These are phyloP conservation scores for Channa argus DNA, from an alignment of 2,113 vertebrate genomes.

Conservation along the genomic window DNA sequence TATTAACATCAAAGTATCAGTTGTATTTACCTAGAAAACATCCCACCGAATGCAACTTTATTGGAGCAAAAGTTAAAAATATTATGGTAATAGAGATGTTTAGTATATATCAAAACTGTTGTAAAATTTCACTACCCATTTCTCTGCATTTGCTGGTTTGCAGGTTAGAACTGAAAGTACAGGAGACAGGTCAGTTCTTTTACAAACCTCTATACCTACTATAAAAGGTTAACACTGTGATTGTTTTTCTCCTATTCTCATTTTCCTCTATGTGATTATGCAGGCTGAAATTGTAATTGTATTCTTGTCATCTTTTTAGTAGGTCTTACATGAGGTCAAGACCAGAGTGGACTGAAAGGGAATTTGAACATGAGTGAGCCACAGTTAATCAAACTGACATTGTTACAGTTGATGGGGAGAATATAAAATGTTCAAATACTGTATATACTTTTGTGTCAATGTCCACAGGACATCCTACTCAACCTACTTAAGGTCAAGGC, in stretches of 20 bases:
- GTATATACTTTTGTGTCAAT: not conserved
- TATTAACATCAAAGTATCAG: too few species aligned
- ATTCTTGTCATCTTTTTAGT: conserved; percentile 19
- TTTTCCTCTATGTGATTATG: too few species aligned
- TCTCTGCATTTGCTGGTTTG: conserved; percentile 13
- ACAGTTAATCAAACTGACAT: not conserved
- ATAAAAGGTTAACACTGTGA: not conserved
- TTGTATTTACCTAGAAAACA: too few species aligned
- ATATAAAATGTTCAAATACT: not conserved
- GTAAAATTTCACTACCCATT: not conserved
- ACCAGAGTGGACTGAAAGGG: conserved; percentile 50
- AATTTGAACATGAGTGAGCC: conserved; percentile 60
- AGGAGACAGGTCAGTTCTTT: conserved; percentile 62
- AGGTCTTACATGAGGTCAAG: conserved; percentile 55
- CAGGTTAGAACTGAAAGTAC: conserved; percentile 45
- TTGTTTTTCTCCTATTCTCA: not conserved
- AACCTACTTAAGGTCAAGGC: conserved; percentile 24
- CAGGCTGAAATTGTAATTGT: too few species aligned
- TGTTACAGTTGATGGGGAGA: not conserved
- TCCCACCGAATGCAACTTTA: not conserved
- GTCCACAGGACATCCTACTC: conserved; percentile 53
- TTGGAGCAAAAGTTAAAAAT: not conserved
- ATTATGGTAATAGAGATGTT: not conserved
- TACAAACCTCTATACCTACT: not conserved
- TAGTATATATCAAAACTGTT: not conserved